These are phyloP conservation scores for Oxyscelio sp. DNA, from an alignment of 2,888 invertebrate species.

Conservation along the genomic window DNA sequence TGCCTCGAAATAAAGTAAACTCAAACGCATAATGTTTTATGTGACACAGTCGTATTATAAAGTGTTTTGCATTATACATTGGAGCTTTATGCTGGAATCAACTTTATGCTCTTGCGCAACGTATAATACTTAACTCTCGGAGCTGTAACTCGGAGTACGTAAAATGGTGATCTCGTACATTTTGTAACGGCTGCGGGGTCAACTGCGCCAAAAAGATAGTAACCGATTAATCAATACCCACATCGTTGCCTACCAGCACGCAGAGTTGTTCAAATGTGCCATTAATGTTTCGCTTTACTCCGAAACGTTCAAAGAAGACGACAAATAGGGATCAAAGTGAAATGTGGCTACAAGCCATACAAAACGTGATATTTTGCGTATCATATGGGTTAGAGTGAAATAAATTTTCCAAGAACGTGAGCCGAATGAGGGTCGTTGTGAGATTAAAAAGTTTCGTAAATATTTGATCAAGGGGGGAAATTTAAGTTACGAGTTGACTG, in stretches of 20 bases:
- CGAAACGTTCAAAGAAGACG: conserved; percentile 50
- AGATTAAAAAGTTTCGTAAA: conserved; percentile 55
- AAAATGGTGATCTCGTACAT: conserved; percentile 64
- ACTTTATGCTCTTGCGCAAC: conserved; percentile 56
- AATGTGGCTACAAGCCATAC: conserved; percentile 53
- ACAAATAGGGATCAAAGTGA: conserved; percentile 66
- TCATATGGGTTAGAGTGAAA: conserved; percentile 47
- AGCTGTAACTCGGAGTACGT: conserved; percentile 56
- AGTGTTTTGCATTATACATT: conserved; percentile 64
- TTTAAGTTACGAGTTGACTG: conserved; percentile 33
- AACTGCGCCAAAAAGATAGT: conserved; percentile 68
- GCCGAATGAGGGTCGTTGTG: conserved; percentile 57
- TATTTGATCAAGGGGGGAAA: conserved; percentile 28
- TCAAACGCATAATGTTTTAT: conserved; percentile 47
- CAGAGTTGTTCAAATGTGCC: conserved; percentile 54
- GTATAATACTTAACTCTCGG: conserved; percentile 61
- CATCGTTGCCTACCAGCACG: conserved; percentile 63
- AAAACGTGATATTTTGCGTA: conserved; percentile 61
- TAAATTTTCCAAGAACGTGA: conserved; percentile 58
- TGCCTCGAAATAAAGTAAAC: conserved; percentile 35
- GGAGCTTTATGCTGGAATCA: conserved; percentile 61
- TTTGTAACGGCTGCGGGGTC: conserved; percentile 62
- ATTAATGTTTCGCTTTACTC: conserved; percentile 60
- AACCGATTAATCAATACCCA: conserved; percentile 74
- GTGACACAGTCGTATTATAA: conserved; percentile 60